Percentiles rank a stretch among this genome's conserved stretches.
phyloP scores from a whole-genome alignment of 2,113 vertebrate species.

The Triplophysa siluroides region DNA sequence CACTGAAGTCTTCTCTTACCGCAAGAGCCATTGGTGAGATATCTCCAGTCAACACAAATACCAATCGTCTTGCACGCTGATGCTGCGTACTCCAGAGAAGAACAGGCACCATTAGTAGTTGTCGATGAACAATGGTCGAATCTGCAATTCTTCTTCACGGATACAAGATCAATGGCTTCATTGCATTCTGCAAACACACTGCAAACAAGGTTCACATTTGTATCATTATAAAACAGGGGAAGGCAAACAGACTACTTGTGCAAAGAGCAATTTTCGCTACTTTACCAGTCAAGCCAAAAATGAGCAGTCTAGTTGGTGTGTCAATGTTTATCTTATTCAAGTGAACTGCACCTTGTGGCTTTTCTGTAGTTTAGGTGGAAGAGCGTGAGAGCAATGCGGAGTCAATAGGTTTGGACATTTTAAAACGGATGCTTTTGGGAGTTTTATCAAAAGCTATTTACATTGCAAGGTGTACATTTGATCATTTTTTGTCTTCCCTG shows the following conservation, averaged over 20 bases:
- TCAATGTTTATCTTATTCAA: no score
- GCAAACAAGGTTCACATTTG: not conserved
- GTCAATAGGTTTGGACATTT: no score
- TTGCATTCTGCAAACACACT: slow-evolving; percentile 67
- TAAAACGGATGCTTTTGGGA: no score
- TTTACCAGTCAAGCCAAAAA: not conserved
- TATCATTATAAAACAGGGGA: no score
- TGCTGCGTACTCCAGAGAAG: slow-evolving; percentile 62
- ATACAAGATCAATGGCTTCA: slow-evolving; percentile 42
- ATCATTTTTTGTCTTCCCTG: no score
- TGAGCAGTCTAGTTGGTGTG: no score
- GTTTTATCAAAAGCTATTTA: no score
- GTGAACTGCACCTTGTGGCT: no score
- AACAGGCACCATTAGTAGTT: slow-evolving; percentile 41
- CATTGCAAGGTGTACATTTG: no score
- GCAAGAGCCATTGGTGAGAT: slow-evolving; percentile 63
- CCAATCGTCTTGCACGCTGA: slow-evolving; percentile 58
- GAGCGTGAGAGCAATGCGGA: no score
- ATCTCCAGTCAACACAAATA: slow-evolving; percentile 69
- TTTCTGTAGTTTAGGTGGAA: no score
- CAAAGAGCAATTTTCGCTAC: not conserved
- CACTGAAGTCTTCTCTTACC: slow-evolving; percentile 51
- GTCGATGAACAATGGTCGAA: slow-evolving; percentile 58
- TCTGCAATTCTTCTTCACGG: slow-evolving; percentile 58
- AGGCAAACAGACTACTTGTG: not conserved